These are phyloP conservation scores for Arenaria interpres DNA, from an alignment of 2,113 vertebrate genomes.

Conservation along the genomic window DNA sequence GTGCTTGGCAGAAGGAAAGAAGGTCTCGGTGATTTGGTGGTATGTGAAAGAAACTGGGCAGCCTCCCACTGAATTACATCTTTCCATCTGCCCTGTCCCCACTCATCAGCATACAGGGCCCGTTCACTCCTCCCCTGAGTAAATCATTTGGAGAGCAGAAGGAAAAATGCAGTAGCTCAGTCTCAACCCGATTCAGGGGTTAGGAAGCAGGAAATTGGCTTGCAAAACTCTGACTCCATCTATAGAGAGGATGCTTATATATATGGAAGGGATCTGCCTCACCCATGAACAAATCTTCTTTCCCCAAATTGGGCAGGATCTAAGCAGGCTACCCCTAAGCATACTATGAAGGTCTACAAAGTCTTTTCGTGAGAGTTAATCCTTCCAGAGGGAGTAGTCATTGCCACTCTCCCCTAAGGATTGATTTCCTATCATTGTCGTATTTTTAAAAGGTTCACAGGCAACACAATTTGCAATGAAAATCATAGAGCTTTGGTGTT, in stretches of 20 bases:
- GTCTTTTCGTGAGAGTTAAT: neutral
- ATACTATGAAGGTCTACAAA: neutral
- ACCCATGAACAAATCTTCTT: neutral
- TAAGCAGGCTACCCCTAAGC: neutral
- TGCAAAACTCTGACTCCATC: neutral
- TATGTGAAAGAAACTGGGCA: conserved; percentile 11
- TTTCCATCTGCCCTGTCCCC: neutral
- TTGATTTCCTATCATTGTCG: neutral
- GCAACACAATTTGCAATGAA: neutral
- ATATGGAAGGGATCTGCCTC: neutral
- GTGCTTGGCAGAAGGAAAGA: conserved; percentile 14
- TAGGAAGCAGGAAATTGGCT: neutral
- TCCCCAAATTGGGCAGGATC: neutral
- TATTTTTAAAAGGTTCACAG: neutral
- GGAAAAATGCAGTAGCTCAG: conserved; percentile 4
- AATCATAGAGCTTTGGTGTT: neutral
- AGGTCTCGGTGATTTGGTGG: conserved; percentile 6
- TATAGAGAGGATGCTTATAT: neutral
- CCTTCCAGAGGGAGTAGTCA: neutral
- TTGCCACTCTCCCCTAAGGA: neutral
- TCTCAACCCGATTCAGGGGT: neutral
- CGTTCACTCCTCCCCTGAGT: neutral
- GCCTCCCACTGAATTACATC: neutral
- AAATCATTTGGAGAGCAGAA: neutral
- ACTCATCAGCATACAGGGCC: neutral